Percentiles rank a stretch among this genome's conserved stretches.
Evolutionary conservation across 2,797 vertebrate genomes (phyloP).

Genomic region (Mergus octosetaceus): DNA sequence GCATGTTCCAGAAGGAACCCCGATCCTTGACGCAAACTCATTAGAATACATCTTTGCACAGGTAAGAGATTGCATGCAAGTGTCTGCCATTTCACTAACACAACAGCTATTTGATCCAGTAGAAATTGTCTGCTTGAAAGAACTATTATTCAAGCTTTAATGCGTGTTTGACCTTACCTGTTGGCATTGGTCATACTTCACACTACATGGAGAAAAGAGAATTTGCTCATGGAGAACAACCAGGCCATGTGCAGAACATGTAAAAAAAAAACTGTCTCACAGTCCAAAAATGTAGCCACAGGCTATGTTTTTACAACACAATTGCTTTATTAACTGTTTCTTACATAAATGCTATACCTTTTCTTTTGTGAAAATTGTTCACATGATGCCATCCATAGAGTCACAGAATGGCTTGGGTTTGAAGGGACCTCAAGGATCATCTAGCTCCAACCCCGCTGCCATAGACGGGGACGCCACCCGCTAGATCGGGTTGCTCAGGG

Average conservation of each 20-base stretch:
- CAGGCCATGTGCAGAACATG: rapidly evolving
- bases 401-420: too few relatives aligned
- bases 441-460: too few relatives aligned
- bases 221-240: neutral
- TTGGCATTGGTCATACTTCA: neutral
- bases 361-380: neutral
- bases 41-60: conserved; percentile 94
- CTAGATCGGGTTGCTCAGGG: too few relatives aligned
- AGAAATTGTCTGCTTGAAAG: neutral
- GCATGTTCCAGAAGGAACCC: conserved; percentile 85
- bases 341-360: rapidly evolving
- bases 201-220: neutral
- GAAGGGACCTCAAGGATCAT: too few relatives aligned
- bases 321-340: neutral
- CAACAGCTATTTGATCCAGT: neutral
- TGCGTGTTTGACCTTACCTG: rapidly evolving
- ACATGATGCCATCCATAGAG: too few relatives aligned
- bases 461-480: too few relatives aligned
- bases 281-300: neutral
- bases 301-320: neutral
- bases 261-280: neutral
- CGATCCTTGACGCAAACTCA: conserved; percentile 88
- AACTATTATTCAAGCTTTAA: rapidly evolving
- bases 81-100: neutral
- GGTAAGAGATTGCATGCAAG: conserved; percentile 72